These are phyloP conservation scores for Hyperoplus immaculatus DNA, from an alignment of 2,797 vertebrate genomes.

Conservation along the genomic window DNA sequence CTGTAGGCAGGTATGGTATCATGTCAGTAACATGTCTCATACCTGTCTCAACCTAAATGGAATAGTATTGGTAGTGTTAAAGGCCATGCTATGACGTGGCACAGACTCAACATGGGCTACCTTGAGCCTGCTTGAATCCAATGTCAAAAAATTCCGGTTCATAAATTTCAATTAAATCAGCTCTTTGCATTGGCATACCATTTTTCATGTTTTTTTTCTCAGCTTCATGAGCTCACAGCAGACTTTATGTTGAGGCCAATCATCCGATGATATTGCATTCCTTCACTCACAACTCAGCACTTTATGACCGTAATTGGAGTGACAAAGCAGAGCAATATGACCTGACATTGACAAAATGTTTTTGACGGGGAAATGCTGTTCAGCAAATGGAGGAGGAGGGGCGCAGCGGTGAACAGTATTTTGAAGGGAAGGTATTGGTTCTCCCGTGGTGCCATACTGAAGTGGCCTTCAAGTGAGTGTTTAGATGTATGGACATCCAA, in stretches of 20 bases:
- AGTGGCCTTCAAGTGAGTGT: neutral
- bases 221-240: conserved; percentile 5
- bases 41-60: conserved; percentile 12
- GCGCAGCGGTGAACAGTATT: conserved; percentile 4
- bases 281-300: conserved; percentile 15
- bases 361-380: conserved; percentile 55
- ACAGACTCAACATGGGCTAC: neutral
- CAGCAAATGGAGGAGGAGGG: conserved; percentile 13
- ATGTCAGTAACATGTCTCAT: conserved; percentile 4
- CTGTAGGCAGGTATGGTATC: neutral
- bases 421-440: conserved; percentile 28
- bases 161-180: conserved; percentile 9
- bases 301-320: conserved; percentile 53
- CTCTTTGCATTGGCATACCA: neutral
- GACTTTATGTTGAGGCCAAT: conserved; percentile 23
- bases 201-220: neutral
- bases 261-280: conserved; percentile 4
- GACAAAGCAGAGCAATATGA: conserved; percentile 61
- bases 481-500: neutral
- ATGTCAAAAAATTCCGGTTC: neutral
- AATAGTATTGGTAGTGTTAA: neutral
- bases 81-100: neutral
- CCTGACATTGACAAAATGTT: conserved; percentile 58
- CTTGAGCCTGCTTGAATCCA: neutral
- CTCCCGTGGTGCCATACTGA: conserved; percentile 15